Evolutionary conservation across 1,140 invertebrate species (phyloP), one percentile per base, ranked within the genome.

Genomic region (Drosophila asahinai): DNA sequence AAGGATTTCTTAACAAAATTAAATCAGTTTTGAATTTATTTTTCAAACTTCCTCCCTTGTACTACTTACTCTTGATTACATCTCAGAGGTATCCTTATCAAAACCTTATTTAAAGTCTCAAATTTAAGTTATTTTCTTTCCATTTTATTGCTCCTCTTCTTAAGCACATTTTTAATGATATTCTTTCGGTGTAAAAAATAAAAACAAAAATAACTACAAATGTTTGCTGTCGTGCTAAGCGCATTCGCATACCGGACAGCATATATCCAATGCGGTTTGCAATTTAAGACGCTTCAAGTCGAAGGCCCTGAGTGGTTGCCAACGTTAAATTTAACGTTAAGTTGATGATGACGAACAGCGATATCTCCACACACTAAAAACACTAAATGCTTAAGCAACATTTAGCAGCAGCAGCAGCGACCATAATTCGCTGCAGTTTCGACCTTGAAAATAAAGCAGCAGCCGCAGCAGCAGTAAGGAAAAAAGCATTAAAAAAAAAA

Each of bases 261-360:
- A 45, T 70, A 49, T 60, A 38, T 73, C 67, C 80, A 83, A 83
- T 87, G 83, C 83, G 83, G 83, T 89, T 87, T 87, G 83, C 80
- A 87, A 87, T 87, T 87, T 87, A 87, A 87, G 83, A 87, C 84
- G 83, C 76, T 59, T 58, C 81, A 80, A 79, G 68, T 40, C 49
- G 70, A 33, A 75, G 71, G 59, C 71, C 57, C 70, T 72, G 70
- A 65, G 38, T 76, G 70, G 27, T 67, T 74, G 71, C 40, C 57
- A 48, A 33, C 54, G 83, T 60, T 38, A 55, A 55, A 36, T 38
- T 55, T 55, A 55, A 55, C 52, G 52, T 55, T 55, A 55, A 55
- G 33, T 55, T 78, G 78, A 57, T 87, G 84, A 77, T 78, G 75
- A 78, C 45, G 55, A 78, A 57, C 72, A 43, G 72, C 80, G 61